Evolutionary conservation across 2,888 invertebrate species (phyloP).

Genomic region (Blastobasis adustella): DNA sequence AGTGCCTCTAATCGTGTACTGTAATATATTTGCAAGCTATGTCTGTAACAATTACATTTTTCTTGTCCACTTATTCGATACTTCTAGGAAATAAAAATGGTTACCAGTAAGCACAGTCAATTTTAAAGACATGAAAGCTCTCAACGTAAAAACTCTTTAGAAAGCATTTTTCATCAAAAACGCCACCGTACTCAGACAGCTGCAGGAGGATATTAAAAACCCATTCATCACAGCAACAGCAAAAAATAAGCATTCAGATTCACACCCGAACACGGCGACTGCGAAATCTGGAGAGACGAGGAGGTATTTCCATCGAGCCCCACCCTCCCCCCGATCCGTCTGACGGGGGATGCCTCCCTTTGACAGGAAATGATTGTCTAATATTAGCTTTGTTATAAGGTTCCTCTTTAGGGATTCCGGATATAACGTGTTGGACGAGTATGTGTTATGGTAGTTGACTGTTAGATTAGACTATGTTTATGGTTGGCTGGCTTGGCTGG

Average conservation of each 20-base stretch:
- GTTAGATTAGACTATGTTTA: no score
- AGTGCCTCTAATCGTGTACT: no score
- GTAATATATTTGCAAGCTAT: no score
- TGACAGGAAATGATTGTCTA: constrained; percentile 75
- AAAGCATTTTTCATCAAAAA: constrained; percentile 38
- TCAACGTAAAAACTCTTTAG: not conserved
- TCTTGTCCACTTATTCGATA: not conserved
- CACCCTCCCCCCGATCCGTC: constrained; percentile 34
- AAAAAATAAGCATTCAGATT: constrained; percentile 68
- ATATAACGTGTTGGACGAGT: not conserved
- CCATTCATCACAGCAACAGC: constrained; percentile 60
- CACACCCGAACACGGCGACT: constrained; percentile 62
- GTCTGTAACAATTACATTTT: no score
- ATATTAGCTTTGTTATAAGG: constrained; percentile 73
- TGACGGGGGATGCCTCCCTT: constrained; percentile 50
- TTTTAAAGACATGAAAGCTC: no score
- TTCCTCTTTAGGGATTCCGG: constrained; percentile 55
- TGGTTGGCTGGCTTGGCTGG: no score
- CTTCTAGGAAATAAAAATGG: not conserved
- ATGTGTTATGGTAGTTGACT: no score
- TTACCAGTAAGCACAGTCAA: not conserved
- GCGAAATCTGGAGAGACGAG: constrained; percentile 66
- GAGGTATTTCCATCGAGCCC: constrained; percentile 49
- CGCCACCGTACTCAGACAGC: constrained; percentile 41
- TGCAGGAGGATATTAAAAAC: constrained; percentile 67